A percentile compares a stretch with the other conserved stretches of the same genome.
Evolutionary conservation across 2,888 invertebrate species (phyloP).

Genomic region (Pterostichus niger): DNA sequence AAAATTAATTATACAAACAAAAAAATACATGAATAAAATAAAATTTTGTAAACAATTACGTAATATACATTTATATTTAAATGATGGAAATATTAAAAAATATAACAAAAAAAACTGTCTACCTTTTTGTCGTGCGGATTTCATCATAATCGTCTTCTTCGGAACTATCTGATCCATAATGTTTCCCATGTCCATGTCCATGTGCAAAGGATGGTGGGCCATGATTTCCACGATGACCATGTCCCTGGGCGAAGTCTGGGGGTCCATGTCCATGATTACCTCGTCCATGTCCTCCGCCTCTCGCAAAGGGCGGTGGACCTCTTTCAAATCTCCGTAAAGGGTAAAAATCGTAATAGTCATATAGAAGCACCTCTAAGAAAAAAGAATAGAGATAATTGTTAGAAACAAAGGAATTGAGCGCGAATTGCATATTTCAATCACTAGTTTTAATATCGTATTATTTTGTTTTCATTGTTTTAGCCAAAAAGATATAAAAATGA

Average conservation of each 20-base stretch:
- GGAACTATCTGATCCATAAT: constrained; percentile 19
- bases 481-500: no score
- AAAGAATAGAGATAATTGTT: not conserved
- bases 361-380: constrained; percentile 1
- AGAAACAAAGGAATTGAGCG: not conserved
- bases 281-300: not conserved
- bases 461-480: not conserved
- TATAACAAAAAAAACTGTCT: not conserved
- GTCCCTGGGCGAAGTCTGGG: constrained; percentile 35
- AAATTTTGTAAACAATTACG: not conserved
- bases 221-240: not conserved
- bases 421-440: not conserved
- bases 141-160: constrained; percentile 43
- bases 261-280: constrained; percentile 25
- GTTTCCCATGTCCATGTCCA: constrained; percentile 36
- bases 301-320: not conserved
- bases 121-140: constrained; percentile 33
- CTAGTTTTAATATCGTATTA: not conserved
- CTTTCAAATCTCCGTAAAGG: not conserved
- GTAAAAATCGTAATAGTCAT: constrained; percentile 12
- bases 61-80: not conserved
- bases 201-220: constrained; percentile 45
- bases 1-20: constrained; percentile 3
- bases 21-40: not conserved
- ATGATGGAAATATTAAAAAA: not conserved